Conservation (phyloP, 2,797 vertebrate genomes). For the Pangasius larnaudii region DNA sequence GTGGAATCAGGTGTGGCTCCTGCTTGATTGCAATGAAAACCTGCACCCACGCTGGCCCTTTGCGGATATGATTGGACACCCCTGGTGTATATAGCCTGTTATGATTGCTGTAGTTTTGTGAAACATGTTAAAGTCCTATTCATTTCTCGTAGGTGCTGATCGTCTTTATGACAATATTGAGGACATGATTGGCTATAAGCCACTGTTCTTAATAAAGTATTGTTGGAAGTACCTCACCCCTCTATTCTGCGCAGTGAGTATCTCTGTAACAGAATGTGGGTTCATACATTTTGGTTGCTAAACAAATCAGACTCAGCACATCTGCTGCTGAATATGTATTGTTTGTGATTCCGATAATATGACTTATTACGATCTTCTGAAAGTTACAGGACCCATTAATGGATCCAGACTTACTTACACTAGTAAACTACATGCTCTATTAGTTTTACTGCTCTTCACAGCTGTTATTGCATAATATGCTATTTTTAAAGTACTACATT, state of each 20-base stretch:
- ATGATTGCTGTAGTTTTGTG: background rate
- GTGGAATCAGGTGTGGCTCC: too few relatives aligned
- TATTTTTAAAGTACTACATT: background rate
- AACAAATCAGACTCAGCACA: background rate
- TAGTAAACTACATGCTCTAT: background rate
- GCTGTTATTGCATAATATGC: background rate
- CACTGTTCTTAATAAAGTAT: constrained; percentile 72
- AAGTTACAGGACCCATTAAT: background rate
- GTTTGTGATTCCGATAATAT: background rate
- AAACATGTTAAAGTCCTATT: background rate
- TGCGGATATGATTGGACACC: too few relatives aligned
- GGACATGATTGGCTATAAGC: constrained; percentile 82
- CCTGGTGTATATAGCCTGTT: background rate
- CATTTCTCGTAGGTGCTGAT: constrained; percentile 69
- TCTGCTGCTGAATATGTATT: background rate
- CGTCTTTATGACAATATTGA: constrained; percentile 75
- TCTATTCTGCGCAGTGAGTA: constrained; percentile 75
- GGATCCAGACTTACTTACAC: background rate
- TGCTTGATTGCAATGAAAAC: too few relatives aligned
- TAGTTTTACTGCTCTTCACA: background rate
- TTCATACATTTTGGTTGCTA: background rate
- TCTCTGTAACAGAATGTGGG: background rate
- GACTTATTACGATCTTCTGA: background rate
- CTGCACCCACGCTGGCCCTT: too few relatives aligned
- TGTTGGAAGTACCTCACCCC: constrained; percentile 79